Evolutionary conservation across 2,797 vertebrate species (phyloP).

Genomic region (Bovichtus variegatus): DNA sequence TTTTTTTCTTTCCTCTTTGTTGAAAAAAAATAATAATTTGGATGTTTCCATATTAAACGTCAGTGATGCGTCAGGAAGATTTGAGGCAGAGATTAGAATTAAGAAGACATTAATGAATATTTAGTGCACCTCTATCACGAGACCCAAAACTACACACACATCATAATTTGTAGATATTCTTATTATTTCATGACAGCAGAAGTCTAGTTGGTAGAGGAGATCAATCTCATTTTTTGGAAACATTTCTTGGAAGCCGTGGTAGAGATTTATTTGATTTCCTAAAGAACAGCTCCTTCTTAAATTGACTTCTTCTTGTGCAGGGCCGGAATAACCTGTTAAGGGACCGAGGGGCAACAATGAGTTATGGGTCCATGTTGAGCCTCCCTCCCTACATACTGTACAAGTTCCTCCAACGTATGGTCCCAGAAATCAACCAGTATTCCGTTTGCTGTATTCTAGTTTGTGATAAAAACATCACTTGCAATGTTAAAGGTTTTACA

Average conservation of each 20-base stretch:
- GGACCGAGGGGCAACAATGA: neutral
- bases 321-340: neutral
- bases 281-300: neutral
- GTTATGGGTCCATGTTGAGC: neutral
- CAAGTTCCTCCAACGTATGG: neutral
- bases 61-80: constrained; percentile 4
- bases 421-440: neutral
- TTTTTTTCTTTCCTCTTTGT: neutral
- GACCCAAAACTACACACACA: neutral
- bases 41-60: neutral
- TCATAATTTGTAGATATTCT: neutral
- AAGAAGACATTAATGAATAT: constrained; percentile 2
- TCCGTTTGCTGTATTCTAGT: neutral
- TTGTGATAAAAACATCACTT: neutral
- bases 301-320: constrained; percentile 4
- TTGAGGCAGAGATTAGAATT: constrained; percentile 2
- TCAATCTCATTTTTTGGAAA: neutral
- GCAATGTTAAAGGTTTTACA: neutral
- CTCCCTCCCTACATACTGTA: neutral
- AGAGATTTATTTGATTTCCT: constrained; percentile 4
- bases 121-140: neutral
- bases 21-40: constrained; percentile 2
- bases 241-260: neutral
- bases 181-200: neutral
- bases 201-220: neutral